Evolutionary conservation across 1,140 invertebrate species (phyloP).

Genomic region (Helicorthomorpha holstii): DNA sequence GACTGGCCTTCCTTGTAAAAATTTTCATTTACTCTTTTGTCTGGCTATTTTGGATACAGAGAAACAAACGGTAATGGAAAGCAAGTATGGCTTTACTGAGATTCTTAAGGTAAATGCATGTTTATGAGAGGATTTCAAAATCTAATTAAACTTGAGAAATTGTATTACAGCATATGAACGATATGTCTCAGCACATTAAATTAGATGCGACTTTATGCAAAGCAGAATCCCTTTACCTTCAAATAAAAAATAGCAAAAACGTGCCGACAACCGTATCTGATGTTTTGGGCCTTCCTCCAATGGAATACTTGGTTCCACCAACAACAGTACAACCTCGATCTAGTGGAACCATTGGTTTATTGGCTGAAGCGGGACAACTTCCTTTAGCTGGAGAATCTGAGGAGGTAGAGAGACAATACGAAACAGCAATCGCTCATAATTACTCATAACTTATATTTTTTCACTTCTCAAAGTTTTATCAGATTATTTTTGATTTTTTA

Average conservation of each 20-base stretch:
- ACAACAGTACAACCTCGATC: too few species aligned
- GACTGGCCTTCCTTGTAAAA: slow-evolving; percentile 78
- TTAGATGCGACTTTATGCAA: slow-evolving; percentile 56
- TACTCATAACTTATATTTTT: too few species aligned
- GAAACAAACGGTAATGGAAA: slow-evolving; percentile 66
- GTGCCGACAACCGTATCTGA: background rate
- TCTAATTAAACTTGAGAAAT: slow-evolving; percentile 15
- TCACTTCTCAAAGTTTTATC: too few species aligned
- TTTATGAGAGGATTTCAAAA: too few species aligned
- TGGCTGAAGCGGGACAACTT: too few species aligned
- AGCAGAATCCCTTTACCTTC: slow-evolving; percentile 76
- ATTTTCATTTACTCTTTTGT: slow-evolving; percentile 83
- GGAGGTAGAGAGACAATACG: too few species aligned
- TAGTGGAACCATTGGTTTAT: too few species aligned
- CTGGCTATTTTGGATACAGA: slow-evolving; percentile 79
- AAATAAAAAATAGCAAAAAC: slow-evolving; percentile 40
- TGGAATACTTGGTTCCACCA: too few species aligned
- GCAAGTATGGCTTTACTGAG: slow-evolving; percentile 84
- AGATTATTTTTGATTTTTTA: too few species aligned
- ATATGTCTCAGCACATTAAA: slow-evolving; percentile 66
- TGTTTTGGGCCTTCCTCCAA: background rate
- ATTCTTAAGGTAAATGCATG: slow-evolving; percentile 72
- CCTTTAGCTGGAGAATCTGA: too few species aligned
- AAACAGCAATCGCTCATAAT: too few species aligned
- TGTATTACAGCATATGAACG: slow-evolving; percentile 71